phyloP scores from a whole-genome alignment of 2,113 vertebrate species.

The Eleginops maclovinus region DNA sequence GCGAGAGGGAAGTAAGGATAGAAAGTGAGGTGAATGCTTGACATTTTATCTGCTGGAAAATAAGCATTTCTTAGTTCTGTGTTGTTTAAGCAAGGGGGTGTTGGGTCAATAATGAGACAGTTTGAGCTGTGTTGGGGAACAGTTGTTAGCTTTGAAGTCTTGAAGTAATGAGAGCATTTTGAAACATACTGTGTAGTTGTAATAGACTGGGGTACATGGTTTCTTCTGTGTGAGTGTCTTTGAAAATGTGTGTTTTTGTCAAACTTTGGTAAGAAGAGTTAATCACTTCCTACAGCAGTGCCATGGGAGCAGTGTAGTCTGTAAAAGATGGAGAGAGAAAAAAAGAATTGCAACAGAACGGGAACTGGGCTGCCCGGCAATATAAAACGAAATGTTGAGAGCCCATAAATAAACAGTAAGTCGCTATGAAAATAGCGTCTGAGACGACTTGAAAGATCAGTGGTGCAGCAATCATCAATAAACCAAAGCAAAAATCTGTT shows the following conservation, averaged over 20 bases:
- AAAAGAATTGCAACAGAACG: conserved; percentile 34
- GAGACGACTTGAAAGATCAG: conserved; percentile 69
- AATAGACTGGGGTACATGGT: conserved; percentile 33
- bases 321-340: conserved; percentile 20
- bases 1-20: conserved; percentile 1
- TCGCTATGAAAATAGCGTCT: conserved; percentile 61
- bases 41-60: conserved; percentile 17
- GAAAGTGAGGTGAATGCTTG: conserved; percentile 24
- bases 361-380: conserved; percentile 15
- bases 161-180: conserved; percentile 66
- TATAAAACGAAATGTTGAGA: conserved; percentile 39
- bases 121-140: conserved; percentile 47
- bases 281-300: conserved; percentile 63
- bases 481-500: conserved; percentile 69
- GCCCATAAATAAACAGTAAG: conserved; percentile 64
- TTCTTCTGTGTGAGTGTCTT: conserved; percentile 43
- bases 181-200: conserved; percentile 37
- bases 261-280: conserved; percentile 53
- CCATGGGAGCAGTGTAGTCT: conserved; percentile 42
- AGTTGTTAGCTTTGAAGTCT: conserved; percentile 69
- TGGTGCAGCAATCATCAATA: conserved; percentile 67
- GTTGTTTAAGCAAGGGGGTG: conserved; percentile 20
- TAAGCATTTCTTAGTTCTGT: conserved; percentile 7
- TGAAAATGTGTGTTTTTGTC: conserved; percentile 54
- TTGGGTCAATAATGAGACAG: conserved; percentile 60